A percentile compares a stretch with the other conserved stretches of the same genome.
phyloP scores from a whole-genome alignment of 2,797 vertebrate species.

The Muscicapa striata region DNA sequence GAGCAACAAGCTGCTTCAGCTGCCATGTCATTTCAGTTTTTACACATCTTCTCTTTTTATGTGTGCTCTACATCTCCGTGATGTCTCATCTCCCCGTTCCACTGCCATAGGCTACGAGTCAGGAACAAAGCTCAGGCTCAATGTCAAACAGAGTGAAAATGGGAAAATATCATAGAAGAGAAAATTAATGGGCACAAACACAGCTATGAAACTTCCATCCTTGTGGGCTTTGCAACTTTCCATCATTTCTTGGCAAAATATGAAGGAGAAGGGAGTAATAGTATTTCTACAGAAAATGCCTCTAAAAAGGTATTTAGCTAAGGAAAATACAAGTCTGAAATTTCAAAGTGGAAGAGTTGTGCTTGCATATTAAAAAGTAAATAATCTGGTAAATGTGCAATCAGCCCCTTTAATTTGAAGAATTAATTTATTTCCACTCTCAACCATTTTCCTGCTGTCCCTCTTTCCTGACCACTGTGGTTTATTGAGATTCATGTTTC shows the following conservation, averaged over 20 bases:
- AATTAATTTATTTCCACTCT: not conserved
- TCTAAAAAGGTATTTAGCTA: not conserved
- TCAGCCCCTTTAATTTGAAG: not conserved
- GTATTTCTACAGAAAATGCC: not conserved
- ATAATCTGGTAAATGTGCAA: not conserved
- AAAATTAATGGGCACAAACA: slow-evolving; percentile 62
- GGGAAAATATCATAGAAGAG: slow-evolving; percentile 54
- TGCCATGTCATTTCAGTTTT: slow-evolving; percentile 78
- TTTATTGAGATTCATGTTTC: not conserved
- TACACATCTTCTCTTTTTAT: slow-evolving; percentile 72
- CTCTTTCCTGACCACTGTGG: accelerated
- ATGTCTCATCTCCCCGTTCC: slow-evolving; percentile 65
- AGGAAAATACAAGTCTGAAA: not conserved
- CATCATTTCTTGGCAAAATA: not conserved
- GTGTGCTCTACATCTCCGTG: slow-evolving; percentile 56
- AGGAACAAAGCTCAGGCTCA: slow-evolving; percentile 61
- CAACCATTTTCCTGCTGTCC: not conserved
- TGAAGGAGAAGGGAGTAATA: not conserved
- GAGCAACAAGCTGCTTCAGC: slow-evolving; percentile 78
- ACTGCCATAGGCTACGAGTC: slow-evolving; percentile 75
- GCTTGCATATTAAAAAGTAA: not conserved
- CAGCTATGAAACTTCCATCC: slow-evolving; percentile 32
- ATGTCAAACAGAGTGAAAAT: slow-evolving; percentile 67
- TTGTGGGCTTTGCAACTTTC: slow-evolving; percentile 39
- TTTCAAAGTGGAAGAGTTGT: not conserved